Conservation (phyloP, 2,113 vertebrate species). For the Columba livia region DNA sequence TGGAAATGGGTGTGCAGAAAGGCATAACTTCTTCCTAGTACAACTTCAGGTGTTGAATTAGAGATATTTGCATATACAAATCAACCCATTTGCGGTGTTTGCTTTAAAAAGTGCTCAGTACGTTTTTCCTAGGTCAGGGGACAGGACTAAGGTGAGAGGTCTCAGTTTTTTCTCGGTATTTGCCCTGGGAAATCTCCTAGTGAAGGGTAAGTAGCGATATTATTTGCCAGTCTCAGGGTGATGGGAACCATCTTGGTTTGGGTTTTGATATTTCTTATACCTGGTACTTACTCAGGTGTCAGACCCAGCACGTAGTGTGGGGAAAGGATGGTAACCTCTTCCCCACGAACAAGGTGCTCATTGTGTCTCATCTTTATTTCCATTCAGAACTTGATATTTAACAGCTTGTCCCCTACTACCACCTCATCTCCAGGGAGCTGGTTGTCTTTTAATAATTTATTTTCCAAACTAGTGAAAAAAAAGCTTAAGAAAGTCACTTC, state of each 20-base stretch:
- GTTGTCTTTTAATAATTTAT: not conserved
- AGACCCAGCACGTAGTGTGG: not conserved
- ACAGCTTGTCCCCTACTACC: not conserved
- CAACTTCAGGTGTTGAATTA: not conserved
- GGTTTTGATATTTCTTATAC: not conserved
- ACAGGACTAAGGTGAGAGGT: not conserved
- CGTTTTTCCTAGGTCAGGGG: not conserved
- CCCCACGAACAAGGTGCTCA: not conserved
- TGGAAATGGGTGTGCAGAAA: not conserved
- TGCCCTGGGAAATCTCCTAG: not conserved
- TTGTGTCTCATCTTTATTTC: not conserved
- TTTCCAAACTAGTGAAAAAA: not conserved
- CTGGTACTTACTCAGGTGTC: not conserved
- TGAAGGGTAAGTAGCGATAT: not conserved
- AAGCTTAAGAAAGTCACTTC: not conserved
- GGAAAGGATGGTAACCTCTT: not conserved
- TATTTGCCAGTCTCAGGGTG: not conserved
- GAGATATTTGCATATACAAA: not conserved
- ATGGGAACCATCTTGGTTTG: not conserved
- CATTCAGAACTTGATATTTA: not conserved
- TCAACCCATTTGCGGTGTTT: not conserved
- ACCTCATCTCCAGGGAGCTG: not conserved
- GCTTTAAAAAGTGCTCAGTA: not conserved
- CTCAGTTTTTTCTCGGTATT: not conserved
- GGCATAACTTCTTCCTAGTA: not conserved